phyloP scores from a whole-genome alignment of 2,888 invertebrate genomes.

The Deilephila porcellus region DNA sequence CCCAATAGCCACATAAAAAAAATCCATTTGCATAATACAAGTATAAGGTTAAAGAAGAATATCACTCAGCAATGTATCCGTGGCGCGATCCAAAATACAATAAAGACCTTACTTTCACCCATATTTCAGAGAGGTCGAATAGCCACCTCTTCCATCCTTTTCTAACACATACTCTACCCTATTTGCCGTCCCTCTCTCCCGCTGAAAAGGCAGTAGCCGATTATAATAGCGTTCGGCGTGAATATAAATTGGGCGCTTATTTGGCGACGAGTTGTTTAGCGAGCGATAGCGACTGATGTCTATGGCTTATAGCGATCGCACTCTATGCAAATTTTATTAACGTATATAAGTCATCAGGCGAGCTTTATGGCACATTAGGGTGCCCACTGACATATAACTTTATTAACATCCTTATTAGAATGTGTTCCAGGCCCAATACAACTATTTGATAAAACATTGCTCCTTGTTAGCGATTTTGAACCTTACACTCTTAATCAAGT shows the following conservation, averaged over 20 bases:
- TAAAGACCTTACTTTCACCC: slow-evolving; percentile 66
- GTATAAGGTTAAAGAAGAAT: slow-evolving; percentile 36
- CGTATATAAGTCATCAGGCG: slow-evolving; percentile 49
- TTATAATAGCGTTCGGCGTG: slow-evolving; percentile 70
- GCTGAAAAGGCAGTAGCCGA: slow-evolving; percentile 53
- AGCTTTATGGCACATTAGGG: not conserved
- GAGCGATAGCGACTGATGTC: slow-evolving; percentile 38
- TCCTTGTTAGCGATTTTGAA: no score
- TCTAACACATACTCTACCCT: slow-evolving; percentile 37
- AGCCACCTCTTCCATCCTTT: slow-evolving; percentile 44
- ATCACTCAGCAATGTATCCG: slow-evolving; percentile 49
- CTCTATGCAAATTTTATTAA: slow-evolving; percentile 73
- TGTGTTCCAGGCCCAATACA: not conserved
- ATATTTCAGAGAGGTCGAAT: slow-evolving; percentile 57
- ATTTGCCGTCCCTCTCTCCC: slow-evolving; percentile 47
- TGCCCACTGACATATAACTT: not conserved
- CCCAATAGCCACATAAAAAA: slow-evolving; percentile 14
- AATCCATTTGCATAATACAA: slow-evolving; percentile 39
- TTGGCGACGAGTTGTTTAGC: slow-evolving; percentile 78
- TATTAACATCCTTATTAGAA: not conserved
- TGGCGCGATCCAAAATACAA: slow-evolving; percentile 66
- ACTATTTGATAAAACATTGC: no score
- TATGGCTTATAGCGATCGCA: slow-evolving; percentile 33
- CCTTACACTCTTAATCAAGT: no score
- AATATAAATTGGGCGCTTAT: slow-evolving; percentile 81